Conservation (phyloP, 2,113 vertebrate species). For the Thamnaconus septentrionalis region DNA sequence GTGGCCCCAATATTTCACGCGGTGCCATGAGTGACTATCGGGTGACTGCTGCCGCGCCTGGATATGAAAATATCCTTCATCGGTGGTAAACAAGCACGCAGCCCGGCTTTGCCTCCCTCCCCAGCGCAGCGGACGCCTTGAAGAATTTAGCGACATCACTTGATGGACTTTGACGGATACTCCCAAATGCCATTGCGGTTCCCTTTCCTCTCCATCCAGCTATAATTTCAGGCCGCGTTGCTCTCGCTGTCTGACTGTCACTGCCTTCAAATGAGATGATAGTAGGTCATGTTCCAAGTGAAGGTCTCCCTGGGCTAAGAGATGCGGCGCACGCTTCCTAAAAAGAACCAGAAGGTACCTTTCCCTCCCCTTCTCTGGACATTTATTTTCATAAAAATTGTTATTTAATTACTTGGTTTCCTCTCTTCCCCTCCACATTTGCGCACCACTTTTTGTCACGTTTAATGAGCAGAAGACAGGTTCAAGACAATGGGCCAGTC, state of each 20-base stretch:
- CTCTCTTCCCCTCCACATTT: too few species aligned
- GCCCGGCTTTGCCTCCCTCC: too few species aligned
- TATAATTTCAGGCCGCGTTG: neutral
- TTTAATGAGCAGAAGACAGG: too few species aligned
- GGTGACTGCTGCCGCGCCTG: constrained; percentile 41
- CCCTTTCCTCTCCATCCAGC: neutral
- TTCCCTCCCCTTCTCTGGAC: too few species aligned
- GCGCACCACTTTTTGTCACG: too few species aligned
- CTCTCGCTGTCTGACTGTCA: too few species aligned
- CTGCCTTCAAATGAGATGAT: neutral
- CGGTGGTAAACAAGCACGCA: constrained; percentile 75
- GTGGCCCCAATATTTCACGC: constrained; percentile 87
- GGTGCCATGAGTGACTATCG: constrained; percentile 78
- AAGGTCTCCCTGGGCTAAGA: too few species aligned
- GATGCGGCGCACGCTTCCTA: too few species aligned
- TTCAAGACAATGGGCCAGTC: too few species aligned
- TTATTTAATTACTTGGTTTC: too few species aligned
- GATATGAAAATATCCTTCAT: constrained; percentile 83
- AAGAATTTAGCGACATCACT: constrained; percentile 49
- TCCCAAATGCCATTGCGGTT: constrained; percentile 4
- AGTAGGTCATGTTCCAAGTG: constrained; percentile 4
- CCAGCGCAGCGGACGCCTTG: constrained; percentile 53
- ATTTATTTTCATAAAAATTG: too few species aligned
- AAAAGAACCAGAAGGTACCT: too few species aligned
- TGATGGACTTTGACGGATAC: constrained; percentile 38